A percentile compares a stretch with the other conserved stretches of the same genome.
phyloP scores from a whole-genome alignment of 2,797 vertebrate genomes.

The Coregonus suidteri region DNA sequence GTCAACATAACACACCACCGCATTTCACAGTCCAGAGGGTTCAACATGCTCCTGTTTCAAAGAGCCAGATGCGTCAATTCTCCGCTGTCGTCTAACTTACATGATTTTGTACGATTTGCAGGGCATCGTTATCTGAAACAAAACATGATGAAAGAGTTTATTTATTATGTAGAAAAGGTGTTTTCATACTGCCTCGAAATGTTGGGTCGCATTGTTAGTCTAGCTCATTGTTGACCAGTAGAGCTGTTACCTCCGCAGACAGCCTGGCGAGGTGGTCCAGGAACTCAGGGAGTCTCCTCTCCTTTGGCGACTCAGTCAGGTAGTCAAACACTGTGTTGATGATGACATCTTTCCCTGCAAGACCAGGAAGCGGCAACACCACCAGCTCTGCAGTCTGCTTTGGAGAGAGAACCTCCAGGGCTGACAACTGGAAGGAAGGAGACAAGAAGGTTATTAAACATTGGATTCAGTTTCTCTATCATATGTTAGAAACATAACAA shows the following conservation, averaged over 20 bases:
- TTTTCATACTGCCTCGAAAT: background rate
- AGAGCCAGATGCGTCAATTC: background rate
- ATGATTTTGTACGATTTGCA: constrained; percentile 13
- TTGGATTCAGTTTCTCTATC: background rate
- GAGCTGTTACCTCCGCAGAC: constrained; percentile 30
- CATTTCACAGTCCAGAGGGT: no score
- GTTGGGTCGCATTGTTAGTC: background rate
- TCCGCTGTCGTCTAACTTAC: constrained; percentile 17
- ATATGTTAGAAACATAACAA: background rate
- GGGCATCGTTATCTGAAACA: background rate
- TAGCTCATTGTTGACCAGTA: background rate
- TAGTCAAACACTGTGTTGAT: constrained; percentile 67
- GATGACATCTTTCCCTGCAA: constrained; percentile 51
- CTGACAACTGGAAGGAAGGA: constrained; percentile 56
- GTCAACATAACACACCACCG: background rate
- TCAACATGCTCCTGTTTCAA: background rate
- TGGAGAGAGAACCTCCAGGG: constrained; percentile 49
- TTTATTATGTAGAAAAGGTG: no score
- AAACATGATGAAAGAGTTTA: background rate
- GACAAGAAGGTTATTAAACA: background rate
- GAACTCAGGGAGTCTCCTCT: constrained; percentile 38
- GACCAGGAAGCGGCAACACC: constrained; percentile 51
- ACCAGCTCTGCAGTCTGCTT: constrained; percentile 64
- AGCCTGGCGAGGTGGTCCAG: constrained; percentile 31
- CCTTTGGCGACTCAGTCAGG: constrained; percentile 42